Conservation (phyloP, 2,797 vertebrate genomes). For the Lindbergichthys nudifrons region DNA sequence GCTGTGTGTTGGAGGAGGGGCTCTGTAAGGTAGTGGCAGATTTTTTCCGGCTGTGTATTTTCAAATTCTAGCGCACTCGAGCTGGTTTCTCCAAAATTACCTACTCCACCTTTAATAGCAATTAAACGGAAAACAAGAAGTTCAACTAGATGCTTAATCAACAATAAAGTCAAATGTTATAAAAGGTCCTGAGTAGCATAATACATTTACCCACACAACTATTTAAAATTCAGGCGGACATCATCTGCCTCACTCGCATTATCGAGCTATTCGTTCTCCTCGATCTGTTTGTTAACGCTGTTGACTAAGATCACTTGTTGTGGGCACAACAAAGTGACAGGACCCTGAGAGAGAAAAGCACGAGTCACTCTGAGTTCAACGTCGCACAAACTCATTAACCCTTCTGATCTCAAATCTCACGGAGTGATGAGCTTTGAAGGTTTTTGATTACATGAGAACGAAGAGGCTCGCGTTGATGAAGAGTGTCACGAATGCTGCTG, state of each 20-base stretch:
- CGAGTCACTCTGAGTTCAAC: neutral
- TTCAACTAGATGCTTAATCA: neutral
- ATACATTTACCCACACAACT: neutral
- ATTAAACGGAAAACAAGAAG: neutral
- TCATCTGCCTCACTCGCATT: neutral
- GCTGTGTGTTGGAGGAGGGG: too few species aligned
- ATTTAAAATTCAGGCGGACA: neutral
- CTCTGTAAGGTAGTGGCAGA: too few species aligned
- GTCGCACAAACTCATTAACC: conserved; percentile 2
- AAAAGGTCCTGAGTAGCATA: neutral
- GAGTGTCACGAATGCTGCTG: neutral
- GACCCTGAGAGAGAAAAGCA: neutral
- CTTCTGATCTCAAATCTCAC: neutral
- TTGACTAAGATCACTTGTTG: neutral
- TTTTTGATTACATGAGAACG: neutral
- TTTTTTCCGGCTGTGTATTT: too few species aligned
- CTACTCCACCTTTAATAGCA: too few species aligned
- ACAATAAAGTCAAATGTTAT: neutral
- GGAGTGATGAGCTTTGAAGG: neutral
- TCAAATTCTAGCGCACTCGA: too few species aligned
- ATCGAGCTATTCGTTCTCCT: neutral
- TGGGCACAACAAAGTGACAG: neutral
- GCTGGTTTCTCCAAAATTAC: too few species aligned
- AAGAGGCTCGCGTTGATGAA: neutral
- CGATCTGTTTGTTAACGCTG: neutral